Percentiles rank a stretch among this genome's conserved stretches.
Evolutionary conservation across 2,888 invertebrate species (phyloP).

Genomic region (Plebejus anna): DNA sequence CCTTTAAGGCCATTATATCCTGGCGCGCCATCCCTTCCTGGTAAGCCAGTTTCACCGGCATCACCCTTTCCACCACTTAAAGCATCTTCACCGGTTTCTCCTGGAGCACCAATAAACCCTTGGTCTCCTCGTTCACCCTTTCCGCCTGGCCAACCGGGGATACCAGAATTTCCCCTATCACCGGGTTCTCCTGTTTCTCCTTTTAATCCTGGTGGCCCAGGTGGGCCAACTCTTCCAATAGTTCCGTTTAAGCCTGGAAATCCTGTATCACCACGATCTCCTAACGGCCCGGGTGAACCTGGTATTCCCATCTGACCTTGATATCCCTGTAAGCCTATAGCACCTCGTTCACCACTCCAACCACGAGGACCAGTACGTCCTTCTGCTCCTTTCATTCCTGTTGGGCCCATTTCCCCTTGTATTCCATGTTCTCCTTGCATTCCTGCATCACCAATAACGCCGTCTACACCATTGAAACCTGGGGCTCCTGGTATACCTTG

Average conservation of each 20-base stretch:
- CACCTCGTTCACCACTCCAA: conserved; percentile 57
- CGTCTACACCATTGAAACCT: conserved; percentile 85
- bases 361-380: conserved; percentile 65
- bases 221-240: conserved; percentile 82
- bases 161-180: conserved; percentile 47
- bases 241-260: conserved; percentile 84
- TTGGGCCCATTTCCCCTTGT: conserved; percentile 63
- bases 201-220: conserved; percentile 50
- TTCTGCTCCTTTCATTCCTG: conserved; percentile 80
- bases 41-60: conserved; percentile 52
- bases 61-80: conserved; percentile 83
- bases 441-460: conserved; percentile 77
- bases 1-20: conserved; percentile 81
- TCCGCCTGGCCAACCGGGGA: conserved; percentile 47
- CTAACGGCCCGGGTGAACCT: conserved; percentile 57
- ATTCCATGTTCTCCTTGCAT: conserved; percentile 63
- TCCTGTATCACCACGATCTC: conserved; percentile 70
- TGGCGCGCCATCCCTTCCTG: conserved; percentile 47
- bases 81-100: conserved; percentile 77
- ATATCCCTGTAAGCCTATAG: conserved; percentile 64
- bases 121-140: conserved; percentile 63
- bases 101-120: conserved; percentile 64
- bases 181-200: conserved; percentile 53
- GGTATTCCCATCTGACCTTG: conserved; percentile 58
- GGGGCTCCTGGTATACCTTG: conserved; percentile 85